These are phyloP conservation scores for Zapornia atra DNA, from an alignment of 2,113 vertebrate species.

Conservation along the genomic window DNA sequence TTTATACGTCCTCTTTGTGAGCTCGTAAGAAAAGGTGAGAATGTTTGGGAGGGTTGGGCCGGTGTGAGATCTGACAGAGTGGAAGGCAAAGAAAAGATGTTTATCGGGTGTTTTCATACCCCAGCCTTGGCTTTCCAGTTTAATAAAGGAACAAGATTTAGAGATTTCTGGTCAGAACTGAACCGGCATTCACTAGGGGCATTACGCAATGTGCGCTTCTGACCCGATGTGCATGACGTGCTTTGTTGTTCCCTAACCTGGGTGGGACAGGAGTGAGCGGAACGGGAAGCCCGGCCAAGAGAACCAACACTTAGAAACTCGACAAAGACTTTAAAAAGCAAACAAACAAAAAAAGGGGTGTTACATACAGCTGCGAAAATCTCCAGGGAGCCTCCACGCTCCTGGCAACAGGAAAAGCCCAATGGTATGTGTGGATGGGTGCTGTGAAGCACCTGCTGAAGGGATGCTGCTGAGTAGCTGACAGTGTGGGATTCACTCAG, in stretches of 20 bases:
- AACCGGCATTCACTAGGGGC: background rate
- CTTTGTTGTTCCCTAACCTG: fast-evolving
- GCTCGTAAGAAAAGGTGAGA: background rate
- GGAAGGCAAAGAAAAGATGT: background rate
- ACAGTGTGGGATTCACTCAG: background rate
- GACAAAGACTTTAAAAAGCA: background rate
- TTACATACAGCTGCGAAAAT: background rate
- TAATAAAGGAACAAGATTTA: background rate
- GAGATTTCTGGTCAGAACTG: background rate
- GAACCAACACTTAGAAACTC: background rate
- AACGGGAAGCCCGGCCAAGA: background rate
- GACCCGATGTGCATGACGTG: fast-evolving
- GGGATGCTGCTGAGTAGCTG: background rate
- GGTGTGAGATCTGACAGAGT: background rate
- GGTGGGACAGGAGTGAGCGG: background rate
- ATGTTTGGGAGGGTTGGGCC: background rate
- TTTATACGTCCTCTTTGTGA: background rate
- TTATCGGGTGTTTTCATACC: background rate
- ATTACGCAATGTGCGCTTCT: fast-evolving
- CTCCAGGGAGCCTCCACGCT: background rate
- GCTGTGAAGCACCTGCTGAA: background rate
- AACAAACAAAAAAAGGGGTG: no score
- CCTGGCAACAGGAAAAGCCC: background rate
- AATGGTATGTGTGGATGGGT: fast-evolving
- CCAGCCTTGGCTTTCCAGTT: background rate